These are phyloP conservation scores for Astur gentilis DNA, from an alignment of 2,113 vertebrate genomes.

Conservation along the genomic window DNA sequence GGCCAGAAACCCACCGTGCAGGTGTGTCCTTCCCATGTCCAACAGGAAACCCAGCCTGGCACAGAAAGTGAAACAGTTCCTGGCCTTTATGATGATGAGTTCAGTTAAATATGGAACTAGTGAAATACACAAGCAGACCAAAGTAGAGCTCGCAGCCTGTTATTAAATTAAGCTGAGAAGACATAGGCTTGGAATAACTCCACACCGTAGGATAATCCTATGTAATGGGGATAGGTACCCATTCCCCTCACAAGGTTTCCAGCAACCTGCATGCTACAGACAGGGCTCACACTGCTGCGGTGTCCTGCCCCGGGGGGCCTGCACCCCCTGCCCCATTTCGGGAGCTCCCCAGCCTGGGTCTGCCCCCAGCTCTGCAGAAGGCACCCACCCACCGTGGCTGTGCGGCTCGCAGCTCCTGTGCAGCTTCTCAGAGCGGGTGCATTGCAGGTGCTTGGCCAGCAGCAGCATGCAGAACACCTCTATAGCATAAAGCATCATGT, in stretches of 20 bases:
- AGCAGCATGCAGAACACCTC: background rate
- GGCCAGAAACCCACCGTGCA: background rate
- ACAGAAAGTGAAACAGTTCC: conserved; percentile 21
- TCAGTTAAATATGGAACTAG: background rate
- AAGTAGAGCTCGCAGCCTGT: background rate
- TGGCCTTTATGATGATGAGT: background rate
- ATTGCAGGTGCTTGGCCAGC: background rate
- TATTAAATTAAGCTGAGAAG: conserved; percentile 14
- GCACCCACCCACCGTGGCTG: background rate
- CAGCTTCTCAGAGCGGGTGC: background rate
- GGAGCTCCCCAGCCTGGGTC: background rate
- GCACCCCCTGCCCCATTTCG: background rate
- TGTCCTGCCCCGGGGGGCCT: background rate
- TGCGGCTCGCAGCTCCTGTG: background rate
- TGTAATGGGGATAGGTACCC: background rate
- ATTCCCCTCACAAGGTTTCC: background rate
- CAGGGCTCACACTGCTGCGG: fast-evolving
- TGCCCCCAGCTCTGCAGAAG: background rate
- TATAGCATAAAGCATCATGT: fast-evolving
- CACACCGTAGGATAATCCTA: background rate
- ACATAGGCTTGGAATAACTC: background rate
- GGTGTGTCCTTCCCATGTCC: background rate
- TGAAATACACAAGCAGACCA: conserved; percentile 30
- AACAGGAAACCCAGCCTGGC: conserved; percentile 2
- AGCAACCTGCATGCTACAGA: background rate